Evolutionary conservation across 2,797 vertebrate species (phyloP), one percentile per base, ranked within the genome.

Genomic region (Coendou prehensilis): DNA sequence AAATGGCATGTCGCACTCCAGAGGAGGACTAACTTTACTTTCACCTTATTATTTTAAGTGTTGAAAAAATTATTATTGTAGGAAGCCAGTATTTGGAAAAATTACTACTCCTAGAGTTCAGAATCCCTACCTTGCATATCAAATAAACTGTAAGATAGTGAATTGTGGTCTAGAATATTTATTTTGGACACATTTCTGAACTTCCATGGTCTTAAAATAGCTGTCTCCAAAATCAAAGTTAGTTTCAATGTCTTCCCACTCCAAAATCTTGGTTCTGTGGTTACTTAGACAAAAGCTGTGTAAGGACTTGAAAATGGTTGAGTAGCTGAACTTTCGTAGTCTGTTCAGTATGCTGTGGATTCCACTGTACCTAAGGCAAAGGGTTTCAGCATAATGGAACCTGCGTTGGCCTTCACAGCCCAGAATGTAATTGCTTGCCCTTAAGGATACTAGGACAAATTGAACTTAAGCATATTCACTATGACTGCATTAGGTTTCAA

Each of bases 241-340:
- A 95, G 56, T 93, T 96, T 92, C 23, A 92, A 3, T 61, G 33
- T 87, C 56, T 91, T 75, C 22, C 71, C 47, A 47, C 17, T 95
- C 22, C 89, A 87, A 92, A 91, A 69, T 95, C 89, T 97, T 89
- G 33, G 30, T 92, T 93, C 37, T 93, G 7, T 93, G 59, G 10
- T 91, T 91, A 89, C 79, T 86, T 97, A 82, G 87, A 86, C 33
- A 90, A 95, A 93, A 83, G 45, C 30, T 80, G 17, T 30, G 1
- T 91, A 41, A 89, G 45, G 57, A 59, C 50, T 95, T 93, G 54
- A 73, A 91, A 94, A 3, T 93, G 71, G 91, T 84, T 88, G 52
- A 88, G 56, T 94, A 86, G 61, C 30, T 93, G 73, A 91, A 59
- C 5, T 89, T 71, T 28, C 79, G 61, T 80, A 83, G n/a, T 95